Percentiles rank a stretch among this genome's conserved stretches.
Evolutionary conservation across 2,797 vertebrate species (phyloP).

Genomic region (Hoplostethus mediterraneus): DNA sequence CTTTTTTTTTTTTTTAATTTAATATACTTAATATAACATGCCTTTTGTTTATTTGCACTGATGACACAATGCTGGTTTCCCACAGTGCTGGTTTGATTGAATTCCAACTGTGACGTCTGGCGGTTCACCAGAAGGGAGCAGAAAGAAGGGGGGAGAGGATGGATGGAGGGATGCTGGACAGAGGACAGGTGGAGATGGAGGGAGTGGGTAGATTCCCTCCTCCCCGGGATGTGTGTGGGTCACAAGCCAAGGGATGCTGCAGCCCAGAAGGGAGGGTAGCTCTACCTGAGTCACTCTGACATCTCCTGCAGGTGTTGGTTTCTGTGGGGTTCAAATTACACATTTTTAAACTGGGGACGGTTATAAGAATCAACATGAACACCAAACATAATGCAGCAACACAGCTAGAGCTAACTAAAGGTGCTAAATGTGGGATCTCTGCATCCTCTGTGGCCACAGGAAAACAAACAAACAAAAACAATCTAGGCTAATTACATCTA

Average conservation of each 20-base stretch:
- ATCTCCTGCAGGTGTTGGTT: constrained; percentile 92
- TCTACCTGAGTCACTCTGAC: constrained; percentile 92
- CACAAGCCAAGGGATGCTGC: constrained; percentile 86
- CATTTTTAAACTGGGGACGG: constrained; percentile 85
- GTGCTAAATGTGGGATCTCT: constrained; percentile 41
- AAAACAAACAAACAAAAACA: constrained; percentile 17
- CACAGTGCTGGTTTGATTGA: constrained; percentile 63
- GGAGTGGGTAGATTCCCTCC: constrained; percentile 79
- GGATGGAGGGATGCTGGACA: constrained; percentile 76
- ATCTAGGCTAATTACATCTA: neutral
- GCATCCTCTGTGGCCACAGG: constrained; percentile 31
- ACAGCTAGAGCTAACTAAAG: constrained; percentile 53
- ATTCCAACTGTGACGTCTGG: constrained; percentile 73
- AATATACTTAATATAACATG: constrained; percentile 16
- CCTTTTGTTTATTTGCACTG: constrained; percentile 25
- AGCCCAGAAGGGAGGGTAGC: constrained; percentile 85
- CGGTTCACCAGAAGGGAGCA: constrained; percentile 58
- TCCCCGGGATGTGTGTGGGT: constrained; percentile 75
- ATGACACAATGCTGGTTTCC: constrained; percentile 34
- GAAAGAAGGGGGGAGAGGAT: constrained; percentile 64
- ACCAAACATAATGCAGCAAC: constrained; percentile 79
- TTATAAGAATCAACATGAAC: constrained; percentile 82
- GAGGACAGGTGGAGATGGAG: constrained; percentile 78
- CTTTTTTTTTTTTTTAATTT: constrained; percentile 4
- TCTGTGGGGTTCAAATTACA: constrained; percentile 92